Base-by-base conservation (phyloP, 1,140 invertebrate genomes). In the Drosophila setifemur region DNA sequence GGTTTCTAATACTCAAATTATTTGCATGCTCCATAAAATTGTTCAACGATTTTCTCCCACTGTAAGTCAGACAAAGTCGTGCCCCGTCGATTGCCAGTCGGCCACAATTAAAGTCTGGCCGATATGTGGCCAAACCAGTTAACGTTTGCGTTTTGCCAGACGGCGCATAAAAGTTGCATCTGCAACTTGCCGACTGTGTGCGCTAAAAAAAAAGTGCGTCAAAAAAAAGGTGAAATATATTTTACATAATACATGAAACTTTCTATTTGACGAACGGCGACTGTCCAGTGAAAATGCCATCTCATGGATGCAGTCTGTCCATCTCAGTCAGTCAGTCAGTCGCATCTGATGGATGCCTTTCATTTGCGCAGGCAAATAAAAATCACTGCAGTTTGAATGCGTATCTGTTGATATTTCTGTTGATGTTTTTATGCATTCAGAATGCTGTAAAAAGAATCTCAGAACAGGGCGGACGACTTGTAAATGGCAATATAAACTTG, bases 231-330 rank as follows among this genome's bases (percentile, higher is more conserved):
- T 58, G 48, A 72, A 55, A 67, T 11, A 68, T 45, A 67, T 72
- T 78, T 78, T 78, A 78, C 75, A 78, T 78, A 77, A 78, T 49
- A 79, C 25, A 53, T 61, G 29, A 47, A 78, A 78, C 74, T 78
- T 78, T 78, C 75, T 78, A 69, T 78, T 78, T 79, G 72, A 68
- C 75, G 73, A 43, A 42, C 25, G 42, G 50, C 52, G 35, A 60
- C 60, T 64, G 60, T 39, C 43, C 53, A 48, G 52, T 12, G 28
- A 61, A 33, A 52, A 9, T 14, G 11, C 33, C 55, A 58, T 44
- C 37, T 11, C 33, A 49, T 64, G 44, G 58, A 66, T 64, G 57
- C 64, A 35, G 5, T 40, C 14, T 44, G 43, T 66, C 28, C 29
- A 19, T 37, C 29, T 42, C n/a, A n/a, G n/a, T n/a, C n/a, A n/a